These are phyloP conservation scores for Tiaroga cobitis DNA, from an alignment of 2,797 vertebrate genomes.

Conservation along the genomic window DNA sequence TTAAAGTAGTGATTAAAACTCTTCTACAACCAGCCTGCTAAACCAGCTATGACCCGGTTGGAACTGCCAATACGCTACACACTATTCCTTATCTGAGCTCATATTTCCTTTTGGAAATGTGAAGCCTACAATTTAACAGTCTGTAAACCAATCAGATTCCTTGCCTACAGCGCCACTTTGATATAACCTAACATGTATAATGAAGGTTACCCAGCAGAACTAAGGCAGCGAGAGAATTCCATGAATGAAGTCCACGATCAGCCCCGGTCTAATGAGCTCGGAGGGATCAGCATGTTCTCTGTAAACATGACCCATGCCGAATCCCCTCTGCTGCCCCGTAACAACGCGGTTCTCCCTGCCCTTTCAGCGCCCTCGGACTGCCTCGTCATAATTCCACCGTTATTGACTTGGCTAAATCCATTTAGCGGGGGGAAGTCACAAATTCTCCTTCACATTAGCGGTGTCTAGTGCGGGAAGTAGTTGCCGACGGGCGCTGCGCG, in stretches of 20 bases:
- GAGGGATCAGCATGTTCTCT: conserved; percentile 48
- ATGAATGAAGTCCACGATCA: conserved; percentile 42
- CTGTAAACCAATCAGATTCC: not conserved
- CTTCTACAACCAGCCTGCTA: not conserved
- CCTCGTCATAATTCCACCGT: not conserved
- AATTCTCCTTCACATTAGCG: conserved; percentile 7
- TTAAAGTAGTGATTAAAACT: not conserved
- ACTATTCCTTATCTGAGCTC: not conserved
- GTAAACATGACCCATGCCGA: not conserved
- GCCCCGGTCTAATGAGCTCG: conserved; percentile 41
- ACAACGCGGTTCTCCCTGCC: not conserved
- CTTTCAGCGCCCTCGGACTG: not conserved
- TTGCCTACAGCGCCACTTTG: not conserved
- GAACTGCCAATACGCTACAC: not conserved
- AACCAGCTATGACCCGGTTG: too few species aligned
- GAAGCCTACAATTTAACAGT: not conserved
- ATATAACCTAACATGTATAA: conserved; percentile 32
- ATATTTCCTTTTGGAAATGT: not conserved
- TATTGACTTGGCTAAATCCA: conserved; percentile 33
- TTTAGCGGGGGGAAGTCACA: conserved; percentile 21
- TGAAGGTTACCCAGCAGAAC: conserved; percentile 27
- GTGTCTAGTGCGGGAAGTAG: not conserved
- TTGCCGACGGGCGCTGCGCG: not conserved
- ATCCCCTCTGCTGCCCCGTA: conserved; percentile 16
- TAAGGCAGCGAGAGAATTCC: conserved; percentile 15